These are phyloP conservation scores for Myotis brandtii DNA, from an alignment of 2,113 vertebrate genomes.

Conservation along the genomic window DNA sequence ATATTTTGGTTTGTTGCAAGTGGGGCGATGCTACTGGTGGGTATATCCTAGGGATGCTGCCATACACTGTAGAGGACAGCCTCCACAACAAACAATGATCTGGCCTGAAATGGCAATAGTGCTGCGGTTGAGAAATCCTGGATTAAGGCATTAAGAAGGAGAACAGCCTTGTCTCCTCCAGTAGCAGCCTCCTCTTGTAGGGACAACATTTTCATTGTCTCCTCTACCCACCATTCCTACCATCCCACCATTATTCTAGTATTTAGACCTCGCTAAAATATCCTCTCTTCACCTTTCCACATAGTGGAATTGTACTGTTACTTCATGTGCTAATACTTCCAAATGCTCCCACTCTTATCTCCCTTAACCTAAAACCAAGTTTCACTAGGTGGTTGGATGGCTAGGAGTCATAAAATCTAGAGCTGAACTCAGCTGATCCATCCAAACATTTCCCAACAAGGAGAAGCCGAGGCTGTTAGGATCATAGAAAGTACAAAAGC, in stretches of 20 bases:
- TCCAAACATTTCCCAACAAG: background rate
- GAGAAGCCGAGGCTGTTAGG: background rate
- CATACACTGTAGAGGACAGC: background rate
- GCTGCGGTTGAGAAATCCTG: background rate
- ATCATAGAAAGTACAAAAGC: background rate
- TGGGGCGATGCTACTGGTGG: background rate
- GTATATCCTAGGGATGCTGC: background rate
- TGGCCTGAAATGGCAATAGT: background rate
- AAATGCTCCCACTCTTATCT: background rate
- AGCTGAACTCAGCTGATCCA: background rate
- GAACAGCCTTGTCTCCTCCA: background rate
- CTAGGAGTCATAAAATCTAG: background rate
- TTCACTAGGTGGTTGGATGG: background rate
- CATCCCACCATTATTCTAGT: background rate
- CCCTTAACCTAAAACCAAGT: background rate
- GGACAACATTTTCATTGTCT: background rate
- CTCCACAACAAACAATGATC: background rate
- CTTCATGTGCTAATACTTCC: background rate
- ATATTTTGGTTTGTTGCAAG: background rate
- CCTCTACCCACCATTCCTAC: background rate
- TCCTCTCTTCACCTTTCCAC: background rate
- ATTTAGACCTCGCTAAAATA: slow-evolving; percentile 15
- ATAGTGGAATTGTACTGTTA: background rate
- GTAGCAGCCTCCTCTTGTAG: background rate
- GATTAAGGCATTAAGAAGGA: background rate